These are phyloP conservation scores for Lathronympha strigana DNA, from an alignment of 2,888 invertebrate genomes.

Conservation along the genomic window DNA sequence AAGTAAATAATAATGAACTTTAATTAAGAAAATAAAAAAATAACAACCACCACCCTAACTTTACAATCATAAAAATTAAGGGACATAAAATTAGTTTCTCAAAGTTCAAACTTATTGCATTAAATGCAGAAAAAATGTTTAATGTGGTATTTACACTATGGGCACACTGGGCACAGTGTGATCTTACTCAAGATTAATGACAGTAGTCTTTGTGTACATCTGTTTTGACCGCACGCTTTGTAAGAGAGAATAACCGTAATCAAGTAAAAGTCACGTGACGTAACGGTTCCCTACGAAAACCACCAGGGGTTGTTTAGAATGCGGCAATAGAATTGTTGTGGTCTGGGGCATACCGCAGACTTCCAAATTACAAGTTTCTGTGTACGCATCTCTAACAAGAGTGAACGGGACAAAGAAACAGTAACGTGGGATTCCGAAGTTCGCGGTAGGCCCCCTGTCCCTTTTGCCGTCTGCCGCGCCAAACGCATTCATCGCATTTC, in stretches of 20 bases:
- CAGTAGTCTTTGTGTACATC: slow-evolving; percentile 19
- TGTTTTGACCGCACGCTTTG: slow-evolving; percentile 28
- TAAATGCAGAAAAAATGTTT: not conserved
- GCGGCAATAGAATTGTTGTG: slow-evolving; percentile 72
- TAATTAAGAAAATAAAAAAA: too few species aligned
- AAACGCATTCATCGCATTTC: slow-evolving; percentile 74
- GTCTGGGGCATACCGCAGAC: slow-evolving; percentile 35
- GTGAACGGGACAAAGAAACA: not conserved
- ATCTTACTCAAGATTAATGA: slow-evolving; percentile 8
- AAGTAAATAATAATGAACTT: too few species aligned
- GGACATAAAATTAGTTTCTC: not conserved
- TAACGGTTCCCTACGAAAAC: slow-evolving; percentile 75
- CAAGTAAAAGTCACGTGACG: slow-evolving; percentile 63
- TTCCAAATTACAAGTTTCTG: not conserved
- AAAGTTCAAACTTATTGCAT: not conserved
- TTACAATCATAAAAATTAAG: too few species aligned
- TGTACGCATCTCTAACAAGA: not conserved
- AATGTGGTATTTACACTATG: not conserved
- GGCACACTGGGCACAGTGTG: not conserved
- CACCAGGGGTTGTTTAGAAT: slow-evolving; percentile 73
- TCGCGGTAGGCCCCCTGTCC: slow-evolving; percentile 39
- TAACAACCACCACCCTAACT: too few species aligned
- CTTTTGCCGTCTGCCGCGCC: slow-evolving; percentile 51
- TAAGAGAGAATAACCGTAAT: slow-evolving; percentile 61
- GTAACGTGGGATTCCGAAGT: not conserved